Evolutionary conservation across 2,113 vertebrate genomes (phyloP).

Genomic region (Cavia porcellus): DNA sequence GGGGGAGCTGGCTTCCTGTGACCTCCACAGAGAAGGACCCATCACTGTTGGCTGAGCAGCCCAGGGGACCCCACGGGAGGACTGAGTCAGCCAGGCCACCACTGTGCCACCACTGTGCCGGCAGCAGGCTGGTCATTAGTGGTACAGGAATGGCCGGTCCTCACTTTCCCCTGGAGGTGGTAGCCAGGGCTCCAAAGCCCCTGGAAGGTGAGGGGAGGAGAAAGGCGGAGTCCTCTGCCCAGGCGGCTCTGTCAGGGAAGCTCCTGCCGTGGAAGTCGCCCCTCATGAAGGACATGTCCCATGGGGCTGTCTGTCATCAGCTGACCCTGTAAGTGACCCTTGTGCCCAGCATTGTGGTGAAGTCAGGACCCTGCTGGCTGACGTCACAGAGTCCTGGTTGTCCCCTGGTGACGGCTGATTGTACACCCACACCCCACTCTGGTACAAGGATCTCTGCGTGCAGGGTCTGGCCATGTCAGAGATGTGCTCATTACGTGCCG

Average conservation of each 20-base stretch:
- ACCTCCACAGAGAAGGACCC: not conserved
- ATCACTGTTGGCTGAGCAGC: not conserved
- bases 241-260: not conserved
- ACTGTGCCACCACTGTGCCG: rapidly evolving
- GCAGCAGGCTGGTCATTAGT: not conserved
- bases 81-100: slow-evolving; percentile 1
- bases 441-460: not conserved
- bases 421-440: not conserved
- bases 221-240: not conserved
- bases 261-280: not conserved
- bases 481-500: no score
- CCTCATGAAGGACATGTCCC: not conserved
- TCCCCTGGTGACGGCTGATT: not conserved
- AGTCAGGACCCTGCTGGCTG: not conserved
- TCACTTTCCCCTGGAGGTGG: slow-evolving; percentile 27
- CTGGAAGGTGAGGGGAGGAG: not conserved
- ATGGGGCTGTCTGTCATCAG: not conserved
- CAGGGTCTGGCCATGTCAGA: not conserved
- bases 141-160: slow-evolving; percentile 41
- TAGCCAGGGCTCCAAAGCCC: not conserved
- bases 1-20: not conserved
- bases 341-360: rapidly evolving
- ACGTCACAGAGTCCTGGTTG: rapidly evolving
- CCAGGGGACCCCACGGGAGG: not conserved
- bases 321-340: not conserved